Conservation (phyloP, 2,797 vertebrate genomes). For the Monodelphis domestica region DNA sequence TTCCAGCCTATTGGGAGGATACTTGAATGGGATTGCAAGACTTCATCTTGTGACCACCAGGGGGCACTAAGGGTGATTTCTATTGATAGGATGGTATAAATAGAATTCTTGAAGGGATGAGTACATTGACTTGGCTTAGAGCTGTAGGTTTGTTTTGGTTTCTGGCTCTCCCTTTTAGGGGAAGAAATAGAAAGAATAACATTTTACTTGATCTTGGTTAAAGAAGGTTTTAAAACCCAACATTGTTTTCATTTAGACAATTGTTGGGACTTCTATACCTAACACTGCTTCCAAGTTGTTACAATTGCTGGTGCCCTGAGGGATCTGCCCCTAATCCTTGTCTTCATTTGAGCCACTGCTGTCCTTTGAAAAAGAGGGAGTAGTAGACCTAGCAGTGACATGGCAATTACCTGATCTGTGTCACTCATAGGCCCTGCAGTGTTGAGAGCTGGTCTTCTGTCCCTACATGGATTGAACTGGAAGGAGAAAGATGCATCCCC, state of each 20-base stretch:
- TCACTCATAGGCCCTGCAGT: not conserved
- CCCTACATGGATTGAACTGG: not conserved
- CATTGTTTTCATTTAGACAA: not conserved
- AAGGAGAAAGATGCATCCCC: not conserved
- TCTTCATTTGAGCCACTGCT: not conserved
- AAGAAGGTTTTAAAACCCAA: constrained; percentile 8
- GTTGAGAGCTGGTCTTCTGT: not conserved
- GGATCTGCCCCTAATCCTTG: not conserved
- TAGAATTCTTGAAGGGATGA: constrained; percentile 37
- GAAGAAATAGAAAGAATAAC: constrained; percentile 14
- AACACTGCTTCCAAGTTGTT: constrained; percentile 15
- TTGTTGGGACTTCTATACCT: constrained; percentile 46
- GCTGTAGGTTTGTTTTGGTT: not conserved
- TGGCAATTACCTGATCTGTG: not conserved
- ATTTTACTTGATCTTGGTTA: constrained; percentile 20
- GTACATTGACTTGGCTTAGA: not conserved
- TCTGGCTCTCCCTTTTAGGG: constrained; percentile 1
- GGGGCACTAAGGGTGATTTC: constrained; percentile 60
- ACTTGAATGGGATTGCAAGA: not conserved
- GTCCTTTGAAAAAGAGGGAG: not conserved
- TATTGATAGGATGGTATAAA: not conserved
- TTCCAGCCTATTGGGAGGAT: not conserved
- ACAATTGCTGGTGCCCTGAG: not conserved
- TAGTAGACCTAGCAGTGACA: not conserved
- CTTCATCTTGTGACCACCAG: constrained; percentile 59